Evolutionary conservation across 2,113 vertebrate species (phyloP).

Genomic region (Pontoporia blainvillei): DNA sequence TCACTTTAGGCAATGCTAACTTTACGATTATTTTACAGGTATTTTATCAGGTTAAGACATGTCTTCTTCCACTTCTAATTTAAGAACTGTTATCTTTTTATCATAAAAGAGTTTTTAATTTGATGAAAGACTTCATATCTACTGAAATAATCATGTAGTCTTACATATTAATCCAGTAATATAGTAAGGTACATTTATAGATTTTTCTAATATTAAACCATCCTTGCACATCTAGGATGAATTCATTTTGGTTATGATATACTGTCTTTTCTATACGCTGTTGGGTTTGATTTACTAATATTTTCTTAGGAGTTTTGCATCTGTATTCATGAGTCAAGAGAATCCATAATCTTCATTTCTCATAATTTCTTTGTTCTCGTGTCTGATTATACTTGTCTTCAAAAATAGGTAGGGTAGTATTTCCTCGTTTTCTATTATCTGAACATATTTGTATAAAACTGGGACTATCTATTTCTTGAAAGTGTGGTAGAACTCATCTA

Average conservation of each 20-base stretch:
- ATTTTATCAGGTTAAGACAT: background rate
- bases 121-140: background rate
- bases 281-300: background rate
- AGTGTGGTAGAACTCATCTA: background rate
- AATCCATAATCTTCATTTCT: background rate
- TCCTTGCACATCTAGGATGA: background rate
- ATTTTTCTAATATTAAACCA: background rate
- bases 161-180: background rate
- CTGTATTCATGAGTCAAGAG: background rate
- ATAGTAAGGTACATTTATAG: background rate
- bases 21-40: conserved; percentile 12
- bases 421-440: background rate
- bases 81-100: background rate
- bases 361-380: background rate
- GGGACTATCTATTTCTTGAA: background rate
- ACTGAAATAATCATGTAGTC: background rate
- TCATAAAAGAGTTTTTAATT: background rate
- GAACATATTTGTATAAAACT: background rate
- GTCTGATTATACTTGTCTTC: background rate
- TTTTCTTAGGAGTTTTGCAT: background rate
- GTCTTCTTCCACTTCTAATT: background rate
- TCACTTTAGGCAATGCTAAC: background rate
- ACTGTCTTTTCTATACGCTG: background rate
- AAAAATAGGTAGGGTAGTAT: background rate
- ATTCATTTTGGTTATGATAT: background rate